Base-by-base conservation (phyloP, 2,888 invertebrate genomes). In the Lithophane socia region DNA sequence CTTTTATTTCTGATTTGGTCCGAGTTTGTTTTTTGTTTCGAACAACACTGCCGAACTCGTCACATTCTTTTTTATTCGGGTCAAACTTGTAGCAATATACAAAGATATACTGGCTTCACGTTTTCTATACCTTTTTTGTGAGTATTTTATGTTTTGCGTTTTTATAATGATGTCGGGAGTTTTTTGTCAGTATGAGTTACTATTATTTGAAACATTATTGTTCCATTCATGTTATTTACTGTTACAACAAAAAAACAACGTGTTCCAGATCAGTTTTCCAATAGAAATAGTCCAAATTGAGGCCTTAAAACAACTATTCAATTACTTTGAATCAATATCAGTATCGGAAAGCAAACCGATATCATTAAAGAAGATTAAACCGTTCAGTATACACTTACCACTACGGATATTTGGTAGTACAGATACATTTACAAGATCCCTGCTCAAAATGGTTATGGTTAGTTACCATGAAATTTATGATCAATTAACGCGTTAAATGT, bases 381-480 rank as follows among this genome's bases (percentile, higher is more conserved):
- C 74, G 42, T 72, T 76, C 64, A 72, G 24, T 74, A 79, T 77
- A 83, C 63, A 73, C 66, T 56, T 54, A 8, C 18, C 3, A 76
- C 75, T 54, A 60, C 58, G 58, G 67, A 52, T 69, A 77, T 63
- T 82, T 79, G 72, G 64, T 49, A 68, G 69, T 47, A 77, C 66
- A 54, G 61, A 75, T 76, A 74, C 67, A 85, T 79, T 83, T 79
- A 86, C 79, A 83, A 78, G 79, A 75, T 56, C 42, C 56, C 49
- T 79, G 76, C 66, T 87, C 79, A 79, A 79, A 80, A 84, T 75
- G 79, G 83, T 82, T 85, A 83, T 76, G 79, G 83, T 83, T 84
- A 82, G 82, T 84, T 80, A 81, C 78, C 69, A 82, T 77, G 77
- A 81, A 86, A 83, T 84, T 84, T 87, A 85, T 75, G 72, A 83